Conservation (phyloP, 2,113 vertebrate genomes). For the Ardeotis arabs region DNA sequence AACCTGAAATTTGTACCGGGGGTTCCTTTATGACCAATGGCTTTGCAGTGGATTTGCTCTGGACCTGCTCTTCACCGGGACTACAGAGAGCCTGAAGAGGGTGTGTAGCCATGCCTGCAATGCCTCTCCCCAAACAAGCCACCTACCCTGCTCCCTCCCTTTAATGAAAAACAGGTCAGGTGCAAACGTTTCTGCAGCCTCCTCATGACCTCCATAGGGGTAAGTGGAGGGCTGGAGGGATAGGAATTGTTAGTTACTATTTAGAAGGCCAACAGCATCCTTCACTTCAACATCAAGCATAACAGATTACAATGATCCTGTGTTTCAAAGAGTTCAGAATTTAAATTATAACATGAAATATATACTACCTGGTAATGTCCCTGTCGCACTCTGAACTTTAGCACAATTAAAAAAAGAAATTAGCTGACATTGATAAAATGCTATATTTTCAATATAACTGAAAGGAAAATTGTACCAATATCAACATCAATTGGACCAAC, state of each 20-base stretch:
- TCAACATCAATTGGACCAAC: background rate
- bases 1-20: background rate
- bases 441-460: background rate
- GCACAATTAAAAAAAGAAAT: conserved; percentile 32
- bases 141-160: background rate
- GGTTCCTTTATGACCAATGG: background rate
- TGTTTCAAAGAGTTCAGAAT: background rate
- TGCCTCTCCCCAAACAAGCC: background rate
- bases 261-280: background rate
- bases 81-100: accelerated
- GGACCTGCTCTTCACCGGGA: background rate
- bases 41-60: background rate
- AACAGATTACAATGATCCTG: background rate
- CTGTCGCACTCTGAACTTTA: background rate
- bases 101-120: background rate
- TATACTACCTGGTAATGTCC: background rate
- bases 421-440: background rate
- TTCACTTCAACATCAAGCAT: background rate
- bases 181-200: background rate
- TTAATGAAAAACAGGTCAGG: background rate
- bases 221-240: background rate
- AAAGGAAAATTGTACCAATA: background rate
- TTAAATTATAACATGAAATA: background rate
- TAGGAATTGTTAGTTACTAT: background rate
- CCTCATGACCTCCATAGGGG: background rate